Percentiles rank a stretch among this genome's conserved stretches.
Evolutionary conservation across 2,888 invertebrate species (phyloP).

Genomic region (Aplocera efformata): DNA sequence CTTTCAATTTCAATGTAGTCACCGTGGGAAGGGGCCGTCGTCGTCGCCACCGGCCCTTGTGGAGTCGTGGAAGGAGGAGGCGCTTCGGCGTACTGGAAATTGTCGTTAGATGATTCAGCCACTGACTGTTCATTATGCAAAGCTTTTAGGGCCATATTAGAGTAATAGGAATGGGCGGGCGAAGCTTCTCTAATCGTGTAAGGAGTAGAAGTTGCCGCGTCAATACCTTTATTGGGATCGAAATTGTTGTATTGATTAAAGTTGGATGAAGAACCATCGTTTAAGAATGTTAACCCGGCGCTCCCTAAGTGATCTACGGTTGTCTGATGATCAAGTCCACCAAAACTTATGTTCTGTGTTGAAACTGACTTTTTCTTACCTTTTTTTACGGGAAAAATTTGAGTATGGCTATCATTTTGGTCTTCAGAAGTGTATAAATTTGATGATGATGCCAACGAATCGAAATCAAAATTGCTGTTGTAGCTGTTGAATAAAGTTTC

Average conservation of each 20-base stretch:
- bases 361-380: conserved; percentile 68
- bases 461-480: conserved; percentile 58
- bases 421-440: conserved; percentile 50
- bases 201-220: conserved; percentile 45
- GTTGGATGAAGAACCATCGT: conserved; percentile 44
- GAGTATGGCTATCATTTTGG: conserved; percentile 40
- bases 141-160: conserved; percentile 60
- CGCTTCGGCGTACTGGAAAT: conserved; percentile 60
- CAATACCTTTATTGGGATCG: conserved; percentile 42
- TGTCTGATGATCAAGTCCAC: conserved; percentile 59
- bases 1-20: conserved; percentile 34
- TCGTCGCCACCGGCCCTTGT: conserved; percentile 38
- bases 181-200: conserved; percentile 58
- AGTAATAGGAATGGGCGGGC: conserved; percentile 60
- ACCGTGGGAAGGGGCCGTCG: conserved; percentile 32
- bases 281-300: conserved; percentile 37
- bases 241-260: conserved; percentile 34
- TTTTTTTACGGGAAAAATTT: conserved; percentile 40
- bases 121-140: conserved; percentile 50
- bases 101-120: conserved; percentile 64
- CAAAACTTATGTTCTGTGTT: conserved; percentile 68
- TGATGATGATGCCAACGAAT: conserved; percentile 60
- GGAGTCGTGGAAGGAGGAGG: conserved; percentile 46
- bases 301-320: conserved; percentile 60
- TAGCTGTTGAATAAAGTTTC: conserved; percentile 52